Evolutionary conservation across 2,797 vertebrate genomes (phyloP), one percentile per base, ranked within the genome.

Genomic region (Gymnoscopelus microlampas): DNA sequence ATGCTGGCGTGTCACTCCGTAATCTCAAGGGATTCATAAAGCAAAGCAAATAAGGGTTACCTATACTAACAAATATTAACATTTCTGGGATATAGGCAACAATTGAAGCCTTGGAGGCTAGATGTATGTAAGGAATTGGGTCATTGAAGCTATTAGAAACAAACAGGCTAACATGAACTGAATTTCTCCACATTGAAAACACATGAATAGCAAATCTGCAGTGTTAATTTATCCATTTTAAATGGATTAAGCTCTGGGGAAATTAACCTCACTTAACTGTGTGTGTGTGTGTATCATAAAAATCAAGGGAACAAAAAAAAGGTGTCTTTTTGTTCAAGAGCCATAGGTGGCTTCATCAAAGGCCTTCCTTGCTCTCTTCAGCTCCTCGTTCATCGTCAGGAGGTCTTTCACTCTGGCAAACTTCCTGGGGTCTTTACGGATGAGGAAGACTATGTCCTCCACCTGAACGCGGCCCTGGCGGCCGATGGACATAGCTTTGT

Each of bases 271-370:
- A 19, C 19, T 1, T 19, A 19, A 19, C 19, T 19, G 19, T 19
- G 19, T 19, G 19, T 1, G 1, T 19, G 19, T 19, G 19, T 19
- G 19, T 1, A 19, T 19, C 19, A 19, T 19, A 19, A 19, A 19
- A 19, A 19, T 19, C 19, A n/a, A n/a, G 19, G 1, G 19, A 19
- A 19, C 19, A 19, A 19, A 19, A 19, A 19, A 19, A 19, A 19
- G 19, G 19, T 19, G 19, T 19, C 1, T 19, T 19, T 19, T 29
- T 29, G 26, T 3, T 29, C 77, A 98, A 1, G 97, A 99, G 51
- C 97, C 97, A 53, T 99, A 99, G 75, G 98, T 99, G 0, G 98
- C 97, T 78, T 99, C 97, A 60, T 98, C 97, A 71, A 99, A 99
- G 60, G 97, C 98, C 81, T 99, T 99, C 11, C 97, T 91, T 57